Conservation (phyloP, 2,797 vertebrate species). For the Sarcoramphus papa region DNA sequence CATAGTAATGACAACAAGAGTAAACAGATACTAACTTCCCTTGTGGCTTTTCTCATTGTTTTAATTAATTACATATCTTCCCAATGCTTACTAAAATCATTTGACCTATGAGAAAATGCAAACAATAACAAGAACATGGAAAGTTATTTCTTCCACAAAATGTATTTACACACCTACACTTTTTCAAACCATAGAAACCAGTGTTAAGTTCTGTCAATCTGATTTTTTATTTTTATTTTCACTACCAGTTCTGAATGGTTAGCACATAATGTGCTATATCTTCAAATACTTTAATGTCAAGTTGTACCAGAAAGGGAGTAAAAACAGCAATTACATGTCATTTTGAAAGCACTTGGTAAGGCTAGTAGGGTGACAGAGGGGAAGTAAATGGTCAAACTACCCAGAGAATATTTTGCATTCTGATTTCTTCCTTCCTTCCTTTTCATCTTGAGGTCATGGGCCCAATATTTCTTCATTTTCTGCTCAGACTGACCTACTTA, state of each 20-base stretch:
- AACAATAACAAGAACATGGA: rapidly evolving
- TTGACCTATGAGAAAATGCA: neutral
- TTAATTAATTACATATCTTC: neutral
- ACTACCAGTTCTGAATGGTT: neutral
- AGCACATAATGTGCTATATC: neutral
- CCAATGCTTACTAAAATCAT: neutral
- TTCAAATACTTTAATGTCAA: neutral
- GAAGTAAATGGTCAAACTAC: neutral
- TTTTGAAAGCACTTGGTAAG: neutral
- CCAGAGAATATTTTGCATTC: neutral
- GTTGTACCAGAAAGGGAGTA: neutral
- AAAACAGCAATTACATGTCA: neutral
- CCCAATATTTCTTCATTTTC: neutral
- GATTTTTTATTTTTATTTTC: neutral
- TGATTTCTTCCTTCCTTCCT: neutral
- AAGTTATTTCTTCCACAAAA: neutral
- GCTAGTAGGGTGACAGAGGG: neutral
- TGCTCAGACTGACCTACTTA: neutral
- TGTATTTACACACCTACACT: neutral
- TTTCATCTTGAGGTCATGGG: neutral
- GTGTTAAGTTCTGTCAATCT: neutral
- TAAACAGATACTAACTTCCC: neutral
- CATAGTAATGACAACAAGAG: neutral
- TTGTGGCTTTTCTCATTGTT: neutral
- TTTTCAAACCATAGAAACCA: neutral